Evolutionary conservation across 1,140 invertebrate species (phyloP), one percentile per base, ranked within the genome.

Genomic region (Bilobella aurantiaca): DNA sequence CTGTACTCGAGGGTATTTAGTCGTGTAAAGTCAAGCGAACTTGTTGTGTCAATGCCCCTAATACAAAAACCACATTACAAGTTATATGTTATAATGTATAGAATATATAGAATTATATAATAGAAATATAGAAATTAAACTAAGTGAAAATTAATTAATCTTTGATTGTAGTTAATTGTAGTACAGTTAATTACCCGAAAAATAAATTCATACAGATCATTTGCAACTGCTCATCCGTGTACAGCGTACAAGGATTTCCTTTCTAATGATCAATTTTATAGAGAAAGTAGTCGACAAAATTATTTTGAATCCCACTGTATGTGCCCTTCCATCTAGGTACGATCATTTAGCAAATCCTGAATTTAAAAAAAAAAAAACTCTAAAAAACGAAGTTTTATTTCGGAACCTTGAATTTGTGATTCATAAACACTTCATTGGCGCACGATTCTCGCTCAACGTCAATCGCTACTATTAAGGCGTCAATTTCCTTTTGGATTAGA

Each of bases 301-400:
- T 77, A 31, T 77, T 69, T 29, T 75, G 74, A 56, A 74, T 74
- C 3, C 74, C 70, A 2, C 64, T 67, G 32, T 67, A 63, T n/a
- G 46, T 29, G 27, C 60, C 65, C 28, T 27, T 25, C 60, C 28
- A n/a, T 31, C 60, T 18, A n/a, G n/a, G n/a, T n/a, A 28, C 65
- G 61, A 3, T 58, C 61, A 42, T 67, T 30, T 31, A 67, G 16
- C 3, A 67, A 37, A 12, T 58, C 61, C 65, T 53, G n/a, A n/a
- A n/a, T n/a, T n/a, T n/a, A n/a, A n/a, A n/a, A n/a, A n/a, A n/a
- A n/a, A n/a, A n/a, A n/a, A n/a, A n/a, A n/a, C n/a, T n/a, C n/a
- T n/a, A n/a, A n/a, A n/a, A n/a, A n/a, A n/a, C n/a, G 8, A 42
- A 42, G 71, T 94, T 95, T 16, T 91, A 75, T 32, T 90, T 84